A percentile compares a stretch with the other conserved stretches of the same genome.
phyloP scores from a whole-genome alignment of 2,888 invertebrate genomes.

The Anagyrus pseudococci region DNA sequence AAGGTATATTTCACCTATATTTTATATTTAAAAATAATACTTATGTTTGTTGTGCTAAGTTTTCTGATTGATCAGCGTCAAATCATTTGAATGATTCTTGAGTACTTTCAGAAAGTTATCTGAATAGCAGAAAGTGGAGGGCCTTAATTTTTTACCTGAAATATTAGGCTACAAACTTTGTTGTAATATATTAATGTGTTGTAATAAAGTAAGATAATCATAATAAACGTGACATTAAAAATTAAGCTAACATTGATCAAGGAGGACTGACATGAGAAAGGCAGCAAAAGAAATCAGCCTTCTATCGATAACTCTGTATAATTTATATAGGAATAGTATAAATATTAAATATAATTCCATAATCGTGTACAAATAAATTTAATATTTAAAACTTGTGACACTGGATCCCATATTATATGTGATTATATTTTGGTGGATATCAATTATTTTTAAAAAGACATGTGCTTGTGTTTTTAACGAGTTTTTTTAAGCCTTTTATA shows the following conservation, averaged over 20 bases:
- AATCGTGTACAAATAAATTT: slow-evolving; percentile 45
- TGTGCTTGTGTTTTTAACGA: slow-evolving; percentile 31
- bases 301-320: slow-evolving; percentile 39
- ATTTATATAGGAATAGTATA: slow-evolving; percentile 36
- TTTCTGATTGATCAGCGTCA: slow-evolving; percentile 8
- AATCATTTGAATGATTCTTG: slow-evolving; percentile 26
- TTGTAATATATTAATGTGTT: slow-evolving; percentile 29
- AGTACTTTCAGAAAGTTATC: slow-evolving; percentile 38
- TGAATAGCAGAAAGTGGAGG: slow-evolving; percentile 41
- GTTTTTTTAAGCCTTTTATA: slow-evolving; percentile 9
- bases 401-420: slow-evolving; percentile 11
- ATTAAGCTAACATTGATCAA: slow-evolving; percentile 21
- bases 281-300: slow-evolving; percentile 22
- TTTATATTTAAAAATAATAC: slow-evolving; percentile 34
- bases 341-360: slow-evolving; percentile 46
- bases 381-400: slow-evolving; percentile 34
- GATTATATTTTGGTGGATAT: slow-evolving; percentile 27
- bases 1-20: slow-evolving; percentile 27
- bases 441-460: slow-evolving; percentile 23
- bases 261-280: not conserved
- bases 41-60: slow-evolving; percentile 4
- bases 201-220: slow-evolving; percentile 28
- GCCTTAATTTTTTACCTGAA: slow-evolving; percentile 49
- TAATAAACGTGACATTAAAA: slow-evolving; percentile 27
- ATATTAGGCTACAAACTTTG: slow-evolving; percentile 42